Base-by-base conservation (phyloP, 2,888 invertebrate genomes). In the Mesorhabditis spiculigera region DNA sequence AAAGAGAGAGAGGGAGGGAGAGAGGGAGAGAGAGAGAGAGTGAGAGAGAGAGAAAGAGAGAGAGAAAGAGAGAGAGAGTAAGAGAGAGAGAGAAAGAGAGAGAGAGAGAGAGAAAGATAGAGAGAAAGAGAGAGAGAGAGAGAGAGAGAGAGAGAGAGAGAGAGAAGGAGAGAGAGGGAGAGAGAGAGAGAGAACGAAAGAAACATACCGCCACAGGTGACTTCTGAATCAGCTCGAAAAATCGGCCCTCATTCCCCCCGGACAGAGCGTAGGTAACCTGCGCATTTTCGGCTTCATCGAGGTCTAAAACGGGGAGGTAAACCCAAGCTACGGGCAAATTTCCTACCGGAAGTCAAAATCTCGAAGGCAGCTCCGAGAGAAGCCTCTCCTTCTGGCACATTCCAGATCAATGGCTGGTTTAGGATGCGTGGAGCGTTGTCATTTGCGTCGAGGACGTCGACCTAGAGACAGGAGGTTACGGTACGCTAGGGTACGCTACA, bases 341-440 rank as follows among this genome's bases (percentile, higher is more conserved):
- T 13, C 58, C 10, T 50, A 50, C 58, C 58, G 58, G 58, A 50
- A 13, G 58, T n/a, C 8, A 50, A n/a, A 10, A 50, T 13, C 8
- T 10, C n/a, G 58, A 50, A 50, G 8, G 58, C 3, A 50, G 10
- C n/a, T 50, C 58, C 58, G n/a, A n/a, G 6, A 4, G 28, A 6
- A 42, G 16, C 63, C 61, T n/a, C 43, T 71, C 73, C 72, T 71
- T 78, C 78, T 6, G 73, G 76, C 45, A 79, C 71, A 65, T 74
- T 79, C 79, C 79, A 79, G 62, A 70, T 66, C 66, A 77, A 68
- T 61, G 75, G 76, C 62, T 71, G 64, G n/a, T 63, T 69, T 28
- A 71, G 65, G 67, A 78, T 70, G n/a, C 63, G 63, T n/a, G 78
- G 78, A 8, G 71, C 62, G 41, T 73, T 71, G 6, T 71, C 62